Evolutionary conservation across 2,888 invertebrate species (phyloP), one percentile per base, ranked within the genome.

Genomic region (Mythimna impura): DNA sequence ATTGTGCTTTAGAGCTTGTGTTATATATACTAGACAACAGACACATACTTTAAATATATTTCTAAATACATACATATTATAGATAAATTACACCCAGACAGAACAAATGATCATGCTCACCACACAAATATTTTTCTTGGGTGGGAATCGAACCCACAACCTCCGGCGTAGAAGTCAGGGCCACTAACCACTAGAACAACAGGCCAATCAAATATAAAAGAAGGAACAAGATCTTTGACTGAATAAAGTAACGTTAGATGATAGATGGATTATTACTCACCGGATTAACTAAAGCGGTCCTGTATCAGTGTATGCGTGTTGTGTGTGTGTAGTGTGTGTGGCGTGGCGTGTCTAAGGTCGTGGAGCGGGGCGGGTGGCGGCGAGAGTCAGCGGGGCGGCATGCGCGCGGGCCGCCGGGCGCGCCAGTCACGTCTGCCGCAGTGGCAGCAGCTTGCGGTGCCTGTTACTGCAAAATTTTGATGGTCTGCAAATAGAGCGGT

Each of bases 381-480:
- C 72, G 85, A 55, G 84, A 82, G 83, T 86, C 89, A 90, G 91
- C 83, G 88, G 84, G 87, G 87, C 87, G 86, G 86, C 89, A 86
- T 88, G 89, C 89, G 88, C 86, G 86, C 86, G 88, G 87, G 91
- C 94, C 95, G 94, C 94, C 92, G 89, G 88, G 91, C 94, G 95
- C 95, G 94, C 94, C 97, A 98, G 98, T 99, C 99, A 99, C 98
- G 99, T 99, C 98, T 98, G 98, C 97, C 99, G 98, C 97, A 99
- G 98, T 94, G 99, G 98, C 97, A 98, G 98, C 96, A 99, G 97
- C 97, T 99, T 99, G 97, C 99, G 98, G 97, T 99, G 99, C 97
- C 98, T 98, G 97, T 98, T 99, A 97, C 99, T 98, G 97, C 98
- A 98, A 98, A 98, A 98, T 98, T 98, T 98, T 90, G 90, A 92